Evolutionary conservation across 2,797 vertebrate genomes (phyloP).

Genomic region (Neoniphon sammara): DNA sequence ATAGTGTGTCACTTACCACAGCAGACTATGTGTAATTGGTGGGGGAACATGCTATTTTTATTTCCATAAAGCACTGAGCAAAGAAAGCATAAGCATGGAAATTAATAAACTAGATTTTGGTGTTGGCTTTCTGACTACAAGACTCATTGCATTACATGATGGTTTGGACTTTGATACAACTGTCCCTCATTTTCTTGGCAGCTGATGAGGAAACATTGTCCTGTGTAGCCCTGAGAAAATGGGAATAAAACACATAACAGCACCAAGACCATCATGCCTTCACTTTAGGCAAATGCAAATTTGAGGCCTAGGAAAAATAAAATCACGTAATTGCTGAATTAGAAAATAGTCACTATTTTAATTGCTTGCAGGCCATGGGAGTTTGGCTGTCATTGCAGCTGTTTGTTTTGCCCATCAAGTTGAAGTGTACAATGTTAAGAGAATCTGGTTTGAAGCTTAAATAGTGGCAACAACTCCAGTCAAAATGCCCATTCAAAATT

Average conservation of each 20-base stretch:
- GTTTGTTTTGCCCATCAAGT: background rate
- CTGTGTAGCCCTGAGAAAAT: conserved; percentile 18
- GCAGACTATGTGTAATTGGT: conserved; percentile 5
- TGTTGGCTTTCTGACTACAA: conserved; percentile 38
- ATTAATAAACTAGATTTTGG: conserved; percentile 64
- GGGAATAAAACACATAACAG: conserved; percentile 43
- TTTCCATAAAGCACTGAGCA: conserved; percentile 65
- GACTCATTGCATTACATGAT: conserved; percentile 58
- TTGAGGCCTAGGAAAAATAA: conserved; percentile 67
- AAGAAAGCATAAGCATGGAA: conserved; percentile 53
- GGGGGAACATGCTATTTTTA: conserved; percentile 58
- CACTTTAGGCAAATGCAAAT: conserved; percentile 66
- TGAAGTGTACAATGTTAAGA: background rate
- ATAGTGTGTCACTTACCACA: conserved; percentile 2
- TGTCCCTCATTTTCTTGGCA: conserved; percentile 70
- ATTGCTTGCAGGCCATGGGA: conserved; percentile 66
- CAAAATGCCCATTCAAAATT: background rate
- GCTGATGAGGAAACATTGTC: conserved; percentile 51
- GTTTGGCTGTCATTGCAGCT: conserved; percentile 63
- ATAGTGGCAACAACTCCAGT: background rate
- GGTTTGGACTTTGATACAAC: conserved; percentile 54
- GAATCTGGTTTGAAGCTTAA: background rate
- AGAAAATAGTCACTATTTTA: conserved; percentile 61
- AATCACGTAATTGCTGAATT: conserved; percentile 67
- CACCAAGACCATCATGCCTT: conserved; percentile 37